These are phyloP conservation scores for Silurus asotus DNA, from an alignment of 2,113 vertebrate species.

Conservation along the genomic window DNA sequence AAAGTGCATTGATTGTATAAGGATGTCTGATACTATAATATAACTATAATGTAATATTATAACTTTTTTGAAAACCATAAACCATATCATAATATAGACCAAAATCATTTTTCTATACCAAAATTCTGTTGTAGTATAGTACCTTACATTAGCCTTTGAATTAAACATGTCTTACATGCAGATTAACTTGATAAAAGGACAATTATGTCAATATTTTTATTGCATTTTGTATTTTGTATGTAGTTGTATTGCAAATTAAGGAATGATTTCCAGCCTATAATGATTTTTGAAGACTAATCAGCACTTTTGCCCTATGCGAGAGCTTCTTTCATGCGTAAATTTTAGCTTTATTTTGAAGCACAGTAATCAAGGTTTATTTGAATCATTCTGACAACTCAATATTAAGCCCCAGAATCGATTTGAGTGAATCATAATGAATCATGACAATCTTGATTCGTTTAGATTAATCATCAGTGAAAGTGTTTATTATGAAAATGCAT, in stretches of 20 bases:
- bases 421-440: slow-evolving; percentile 4
- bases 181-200: not conserved
- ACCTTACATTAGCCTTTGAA: not conserved
- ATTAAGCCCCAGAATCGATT: not conserved
- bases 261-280: not conserved
- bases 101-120: not conserved
- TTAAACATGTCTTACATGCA: not conserved
- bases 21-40: too few relatives aligned
- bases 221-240: not conserved
- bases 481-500: not conserved
- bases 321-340: not conserved
- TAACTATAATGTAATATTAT: too few relatives aligned
- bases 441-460: not conserved
- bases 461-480: slow-evolving; percentile 5
- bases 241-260: not conserved
- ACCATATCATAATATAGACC: not conserved
- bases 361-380: not conserved
- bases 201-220: not conserved
- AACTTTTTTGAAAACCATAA: not conserved
- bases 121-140: not conserved
- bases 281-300: not conserved
- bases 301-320: not conserved
- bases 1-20: too few relatives aligned
- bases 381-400: not conserved
- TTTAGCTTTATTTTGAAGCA: not conserved